Evolutionary conservation across 1,140 invertebrate species (phyloP).

Genomic region (Bombus breviceps): DNA sequence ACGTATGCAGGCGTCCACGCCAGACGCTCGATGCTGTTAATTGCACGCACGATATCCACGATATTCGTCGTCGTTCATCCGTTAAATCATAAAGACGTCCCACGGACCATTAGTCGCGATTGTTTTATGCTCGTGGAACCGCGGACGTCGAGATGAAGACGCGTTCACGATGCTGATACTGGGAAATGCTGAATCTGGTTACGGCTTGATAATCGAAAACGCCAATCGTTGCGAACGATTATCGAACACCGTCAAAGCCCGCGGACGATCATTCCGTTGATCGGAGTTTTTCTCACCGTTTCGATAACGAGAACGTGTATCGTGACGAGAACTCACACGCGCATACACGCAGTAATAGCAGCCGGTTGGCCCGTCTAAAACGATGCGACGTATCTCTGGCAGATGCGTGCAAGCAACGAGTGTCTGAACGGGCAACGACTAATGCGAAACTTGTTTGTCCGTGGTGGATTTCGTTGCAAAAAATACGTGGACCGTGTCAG

Average conservation of each 20-base stretch:
- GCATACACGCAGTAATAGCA: background rate
- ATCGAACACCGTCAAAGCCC: background rate
- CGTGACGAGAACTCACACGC: background rate
- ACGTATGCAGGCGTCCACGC: background rate
- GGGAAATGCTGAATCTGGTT: background rate
- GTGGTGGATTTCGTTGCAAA: background rate
- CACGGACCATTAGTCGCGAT: background rate
- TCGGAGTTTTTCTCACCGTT: slow-evolving; percentile 17
- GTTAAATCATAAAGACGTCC: background rate
- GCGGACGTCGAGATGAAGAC: no score
- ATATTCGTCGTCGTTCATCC: background rate
- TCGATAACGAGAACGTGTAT: slow-evolving; percentile 16
- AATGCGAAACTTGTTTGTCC: background rate
- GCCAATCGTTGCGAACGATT: background rate
- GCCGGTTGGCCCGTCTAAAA: background rate
- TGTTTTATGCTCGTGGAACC: background rate
- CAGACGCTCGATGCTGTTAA: background rate
- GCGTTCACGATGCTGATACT: background rate
- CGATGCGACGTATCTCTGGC: background rate
- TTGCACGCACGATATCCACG: background rate
- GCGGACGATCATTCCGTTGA: slow-evolving; percentile 13
- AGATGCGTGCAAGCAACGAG: background rate
- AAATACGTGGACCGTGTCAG: background rate
- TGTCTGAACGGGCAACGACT: background rate
- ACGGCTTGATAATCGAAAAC: background rate